Evolutionary conservation across 2,888 invertebrate genomes (phyloP), one percentile per base, ranked within the genome.

Genomic region (Acleris literana): DNA sequence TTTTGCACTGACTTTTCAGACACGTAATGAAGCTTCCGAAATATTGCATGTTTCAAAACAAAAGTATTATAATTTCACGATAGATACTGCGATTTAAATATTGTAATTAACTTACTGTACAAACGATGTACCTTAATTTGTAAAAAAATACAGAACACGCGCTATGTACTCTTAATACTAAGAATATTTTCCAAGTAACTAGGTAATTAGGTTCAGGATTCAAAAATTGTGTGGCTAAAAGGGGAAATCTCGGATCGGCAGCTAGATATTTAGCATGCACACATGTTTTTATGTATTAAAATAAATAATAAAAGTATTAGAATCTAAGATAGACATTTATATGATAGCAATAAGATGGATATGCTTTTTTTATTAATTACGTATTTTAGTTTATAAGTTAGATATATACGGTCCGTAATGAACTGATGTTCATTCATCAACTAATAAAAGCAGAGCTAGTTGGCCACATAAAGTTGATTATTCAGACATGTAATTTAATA

Each of bases 261-360:
- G 65, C 65, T 65, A 63, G 55, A 62, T 63, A 53, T 18, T 58
- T 63, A 62, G 54, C 57, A 46, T 49, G 49, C 55, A 49, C 16
- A 65, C 51, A 59, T 48, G 63, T 68, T 63, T 68, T 68, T 63
- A 64, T 68, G 63, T 53, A 66, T 51, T 63, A 62, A 52, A 62
- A 29, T 63, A 43, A 66, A 56, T 55, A 46, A 55, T 60, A 16
- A 60, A 56, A 60, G 55, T 49, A 58, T 63, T 67, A 68, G 58
- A 20, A 44, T 43, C 20, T 63, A 67, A 55, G 58, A 63, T 67
- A 67, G 65, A 61, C 65, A 49, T 63, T 67, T 63, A 63, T 63
- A 54, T 58, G 43, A 61, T 65, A 65, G 60, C 60, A 44, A 61
- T 65, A 65, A 61, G 55, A 25, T 20, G 56, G 51, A 20, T 20